A percentile compares a stretch with the other conserved stretches of the same genome.
phyloP scores from a whole-genome alignment of 92 coral and sea anemone genomes.

The Actinostola sp. region DNA sequence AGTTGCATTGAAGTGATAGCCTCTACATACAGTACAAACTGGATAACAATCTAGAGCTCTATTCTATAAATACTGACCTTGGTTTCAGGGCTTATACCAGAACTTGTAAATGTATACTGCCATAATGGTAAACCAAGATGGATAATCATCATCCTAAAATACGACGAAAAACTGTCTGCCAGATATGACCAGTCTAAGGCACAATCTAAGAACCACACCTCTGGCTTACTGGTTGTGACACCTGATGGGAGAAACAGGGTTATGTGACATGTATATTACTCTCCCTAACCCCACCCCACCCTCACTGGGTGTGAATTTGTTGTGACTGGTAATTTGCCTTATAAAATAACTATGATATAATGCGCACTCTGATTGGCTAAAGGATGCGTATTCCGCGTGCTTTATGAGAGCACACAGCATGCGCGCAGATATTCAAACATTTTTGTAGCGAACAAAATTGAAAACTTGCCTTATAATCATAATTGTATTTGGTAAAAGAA shows the following conservation, averaged over 20 bases:
- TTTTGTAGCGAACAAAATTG: no score
- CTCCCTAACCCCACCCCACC: not conserved
- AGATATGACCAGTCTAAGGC: slow-evolving; percentile 90
- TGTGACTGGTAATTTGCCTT: no score
- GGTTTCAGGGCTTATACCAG: slow-evolving; percentile 97
- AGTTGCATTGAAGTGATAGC: no score
- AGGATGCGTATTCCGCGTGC: no score
- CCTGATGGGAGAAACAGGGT: slow-evolving; percentile 34
- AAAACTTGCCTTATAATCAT: no score
- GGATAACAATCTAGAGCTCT: no score
- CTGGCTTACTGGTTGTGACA: slow-evolving; percentile 87
- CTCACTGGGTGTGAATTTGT: no score
- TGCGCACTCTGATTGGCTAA: no score
- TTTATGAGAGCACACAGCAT: no score
- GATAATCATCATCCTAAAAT: slow-evolving; percentile 94
- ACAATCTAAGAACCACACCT: slow-evolving; percentile 94
- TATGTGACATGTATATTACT: not conserved
- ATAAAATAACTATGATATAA: no score
- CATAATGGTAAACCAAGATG: slow-evolving; percentile 97
- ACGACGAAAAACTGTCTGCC: slow-evolving; percentile 80
- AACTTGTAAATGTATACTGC: slow-evolving; percentile 86
- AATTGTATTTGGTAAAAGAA: no score
- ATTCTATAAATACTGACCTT: slow-evolving; percentile 52
- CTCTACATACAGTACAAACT: not conserved
- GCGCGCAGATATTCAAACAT: no score